phyloP scores from a whole-genome alignment of 2,113 vertebrate genomes.

The Neolamprologus sp. region DNA sequence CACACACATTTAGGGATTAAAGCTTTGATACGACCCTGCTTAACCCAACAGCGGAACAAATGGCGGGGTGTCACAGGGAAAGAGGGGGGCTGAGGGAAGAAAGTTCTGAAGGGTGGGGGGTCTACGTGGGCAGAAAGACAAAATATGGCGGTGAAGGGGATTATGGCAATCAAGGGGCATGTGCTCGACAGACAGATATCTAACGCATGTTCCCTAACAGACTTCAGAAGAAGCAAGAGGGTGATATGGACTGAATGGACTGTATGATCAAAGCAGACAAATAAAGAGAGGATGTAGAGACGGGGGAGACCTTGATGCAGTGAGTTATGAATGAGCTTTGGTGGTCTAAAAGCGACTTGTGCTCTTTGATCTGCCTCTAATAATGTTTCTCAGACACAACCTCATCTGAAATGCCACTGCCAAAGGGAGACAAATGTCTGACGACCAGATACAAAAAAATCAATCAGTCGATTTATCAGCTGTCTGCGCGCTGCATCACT shows the following conservation, averaged over 20 bases:
- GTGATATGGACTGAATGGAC: not conserved
- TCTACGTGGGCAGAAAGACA: slow-evolving; percentile 17
- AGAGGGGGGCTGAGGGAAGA: not conserved
- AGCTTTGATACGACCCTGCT: slow-evolving; percentile 68
- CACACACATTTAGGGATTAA: slow-evolving; percentile 28
- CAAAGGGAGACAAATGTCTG: not conserved
- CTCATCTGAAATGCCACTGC: not conserved
- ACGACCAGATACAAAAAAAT: not conserved
- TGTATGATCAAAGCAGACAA: slow-evolving; percentile 33
- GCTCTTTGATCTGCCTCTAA: slow-evolving; percentile 33
- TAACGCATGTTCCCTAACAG: not conserved
- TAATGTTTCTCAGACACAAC: slow-evolving; percentile 1
- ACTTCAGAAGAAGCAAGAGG: not conserved
- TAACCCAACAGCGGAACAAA: slow-evolving; percentile 56
- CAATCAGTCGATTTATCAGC: not conserved
- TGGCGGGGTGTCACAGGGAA: not conserved
- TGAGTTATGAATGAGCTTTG: slow-evolving; percentile 7
- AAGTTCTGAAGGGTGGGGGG: not conserved
- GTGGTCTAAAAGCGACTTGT: slow-evolving; percentile 20
- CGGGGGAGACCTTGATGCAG: not conserved
- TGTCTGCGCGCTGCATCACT: not conserved
- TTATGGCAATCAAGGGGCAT: slow-evolving; percentile 7
- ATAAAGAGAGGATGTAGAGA: slow-evolving; percentile 14
- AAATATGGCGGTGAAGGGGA: not conserved
- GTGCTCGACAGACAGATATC: not conserved